These are phyloP conservation scores for Zaprionus gabonicus DNA, from an alignment of 1,140 invertebrate species.

Conservation along the genomic window DNA sequence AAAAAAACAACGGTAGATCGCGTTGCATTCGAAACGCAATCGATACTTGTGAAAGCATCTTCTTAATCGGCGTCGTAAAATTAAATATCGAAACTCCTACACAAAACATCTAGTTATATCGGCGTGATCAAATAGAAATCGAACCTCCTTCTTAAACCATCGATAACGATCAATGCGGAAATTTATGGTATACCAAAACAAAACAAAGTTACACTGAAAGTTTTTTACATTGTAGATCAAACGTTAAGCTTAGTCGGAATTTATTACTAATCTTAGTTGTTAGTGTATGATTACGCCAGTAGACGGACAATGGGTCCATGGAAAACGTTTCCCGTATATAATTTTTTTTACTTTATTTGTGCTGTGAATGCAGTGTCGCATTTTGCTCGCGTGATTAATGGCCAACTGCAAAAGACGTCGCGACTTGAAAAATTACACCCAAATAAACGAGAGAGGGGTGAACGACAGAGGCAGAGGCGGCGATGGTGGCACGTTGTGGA, in stretches of 20 bases:
- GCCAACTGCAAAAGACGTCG: slow-evolving; percentile 70
- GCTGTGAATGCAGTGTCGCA: slow-evolving; percentile 59
- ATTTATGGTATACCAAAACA: not conserved
- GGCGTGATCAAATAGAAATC: not conserved
- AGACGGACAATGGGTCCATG: slow-evolving; percentile 24
- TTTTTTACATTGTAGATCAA: not conserved
- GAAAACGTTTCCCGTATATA: slow-evolving; percentile 26
- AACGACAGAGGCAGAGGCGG: slow-evolving; percentile 6
- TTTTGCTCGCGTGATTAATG: slow-evolving; percentile 78
- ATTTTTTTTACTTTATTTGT: slow-evolving; percentile 40
- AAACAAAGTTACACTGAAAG: not conserved
- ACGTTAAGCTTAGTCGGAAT: not conserved
- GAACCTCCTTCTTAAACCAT: not conserved
- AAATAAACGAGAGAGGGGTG: slow-evolving; percentile 65
- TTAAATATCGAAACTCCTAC: not conserved
- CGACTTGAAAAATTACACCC: slow-evolving; percentile 80
- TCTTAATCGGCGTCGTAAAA: not conserved
- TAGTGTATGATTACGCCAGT: slow-evolving; percentile 25
- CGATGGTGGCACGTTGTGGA: slow-evolving; percentile 23
- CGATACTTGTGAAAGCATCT: not conserved
- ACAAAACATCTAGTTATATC: not conserved
- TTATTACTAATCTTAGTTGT: not conserved
- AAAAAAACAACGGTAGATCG: not conserved
- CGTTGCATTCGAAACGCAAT: not conserved
- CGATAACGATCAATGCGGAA: not conserved